A percentile compares a stretch with the other conserved stretches of the same genome.
Evolutionary conservation across 2,888 invertebrate genomes (phyloP).

Genomic region (Lumbricus terrestris): DNA sequence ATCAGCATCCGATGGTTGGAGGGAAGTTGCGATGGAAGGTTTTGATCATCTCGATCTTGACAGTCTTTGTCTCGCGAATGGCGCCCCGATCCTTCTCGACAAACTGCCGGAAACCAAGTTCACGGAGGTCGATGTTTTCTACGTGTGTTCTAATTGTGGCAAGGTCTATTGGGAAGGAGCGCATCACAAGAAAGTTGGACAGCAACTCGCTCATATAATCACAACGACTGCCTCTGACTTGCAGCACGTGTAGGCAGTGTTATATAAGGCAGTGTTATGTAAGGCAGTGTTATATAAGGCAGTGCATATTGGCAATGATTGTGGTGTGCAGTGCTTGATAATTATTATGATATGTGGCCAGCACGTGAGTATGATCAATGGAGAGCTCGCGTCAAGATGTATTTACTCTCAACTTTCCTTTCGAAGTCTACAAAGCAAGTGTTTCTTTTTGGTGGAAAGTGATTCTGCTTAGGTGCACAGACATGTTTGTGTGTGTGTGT

Average conservation of each 20-base stretch:
- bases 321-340: neutral
- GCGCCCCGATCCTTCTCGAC: constrained; percentile 57
- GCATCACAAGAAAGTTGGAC: constrained; percentile 56
- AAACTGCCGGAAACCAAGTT: constrained; percentile 61
- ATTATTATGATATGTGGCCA: neutral
- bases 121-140: constrained; percentile 64
- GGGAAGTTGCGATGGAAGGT: neutral
- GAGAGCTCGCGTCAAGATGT: neutral
- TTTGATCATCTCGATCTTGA: constrained; percentile 34
- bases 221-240: neutral
- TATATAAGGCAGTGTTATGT: no score
- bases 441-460: neutral
- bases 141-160: constrained; percentile 73
- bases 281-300: no score
- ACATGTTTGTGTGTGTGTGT: no score
- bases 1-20: neutral
- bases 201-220: constrained; percentile 49
- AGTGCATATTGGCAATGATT: neutral
- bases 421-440: neutral
- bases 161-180: constrained; percentile 73
- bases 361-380: neutral
- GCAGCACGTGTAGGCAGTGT: no score
- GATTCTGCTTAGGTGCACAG: neutral
- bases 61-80: constrained; percentile 28
- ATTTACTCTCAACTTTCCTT: neutral